These are phyloP conservation scores for Diadema setosum DNA, from an alignment of 35 echinoderm and acorn worm genomes.

Conservation along the genomic window DNA sequence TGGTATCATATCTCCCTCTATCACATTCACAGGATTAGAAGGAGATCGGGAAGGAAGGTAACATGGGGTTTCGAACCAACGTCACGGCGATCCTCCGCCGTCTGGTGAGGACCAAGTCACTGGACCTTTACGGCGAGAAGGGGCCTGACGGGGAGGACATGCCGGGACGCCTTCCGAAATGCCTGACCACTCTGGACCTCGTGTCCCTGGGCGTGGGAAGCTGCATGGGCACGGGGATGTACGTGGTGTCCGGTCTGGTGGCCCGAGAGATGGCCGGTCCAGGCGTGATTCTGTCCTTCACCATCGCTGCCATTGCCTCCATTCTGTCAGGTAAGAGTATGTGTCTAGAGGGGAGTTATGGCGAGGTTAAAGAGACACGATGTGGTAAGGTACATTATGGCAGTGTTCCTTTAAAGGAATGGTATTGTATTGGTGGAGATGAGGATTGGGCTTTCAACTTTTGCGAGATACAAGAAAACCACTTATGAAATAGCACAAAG, in stretches of 20 bases:
- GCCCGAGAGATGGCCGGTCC: conserved; percentile 94
- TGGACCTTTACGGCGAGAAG: conserved; percentile 45
- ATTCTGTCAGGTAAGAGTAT: conserved; percentile 70
- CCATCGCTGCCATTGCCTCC: conserved; percentile 87
- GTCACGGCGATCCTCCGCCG: conserved; percentile 39
- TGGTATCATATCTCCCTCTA: background rate
- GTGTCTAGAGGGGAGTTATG: background rate
- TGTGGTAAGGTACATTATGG: background rate
- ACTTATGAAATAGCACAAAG: no score
- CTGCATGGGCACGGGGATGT: conserved; percentile 99
- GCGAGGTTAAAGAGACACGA: background rate
- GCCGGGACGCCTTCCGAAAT: conserved; percentile 79
- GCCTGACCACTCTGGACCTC: conserved; percentile 82
- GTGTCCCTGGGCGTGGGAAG: conserved; percentile 94
- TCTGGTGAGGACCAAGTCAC: conserved; percentile 63
- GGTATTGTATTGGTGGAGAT: no score
- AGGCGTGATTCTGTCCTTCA: conserved; percentile 91
- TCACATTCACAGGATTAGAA: background rate
- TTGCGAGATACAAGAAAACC: no score
- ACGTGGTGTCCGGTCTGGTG: conserved; percentile 94
- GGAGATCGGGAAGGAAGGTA: background rate
- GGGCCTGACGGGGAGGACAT: conserved; percentile 18
- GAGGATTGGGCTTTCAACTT: no score
- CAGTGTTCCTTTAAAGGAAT: no score
- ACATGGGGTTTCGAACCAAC: conserved; percentile 58